Evolutionary conservation across 2,888 invertebrate genomes (phyloP).

Genomic region (Drosophila maculinotata): DNA sequence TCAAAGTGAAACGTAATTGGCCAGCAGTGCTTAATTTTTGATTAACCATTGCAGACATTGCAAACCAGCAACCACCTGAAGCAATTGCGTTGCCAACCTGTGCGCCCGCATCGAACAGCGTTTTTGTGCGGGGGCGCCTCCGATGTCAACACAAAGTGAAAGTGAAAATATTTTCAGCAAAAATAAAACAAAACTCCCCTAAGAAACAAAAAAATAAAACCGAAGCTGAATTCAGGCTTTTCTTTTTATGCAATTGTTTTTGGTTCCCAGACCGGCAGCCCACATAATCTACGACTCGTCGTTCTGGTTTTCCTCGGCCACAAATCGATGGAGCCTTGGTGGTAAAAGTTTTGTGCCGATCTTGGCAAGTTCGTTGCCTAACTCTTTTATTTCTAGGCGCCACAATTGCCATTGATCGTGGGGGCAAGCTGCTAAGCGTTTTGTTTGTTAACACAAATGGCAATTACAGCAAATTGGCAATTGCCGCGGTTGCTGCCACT

Average conservation of each 20-base stretch:
- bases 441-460: conserved; percentile 77
- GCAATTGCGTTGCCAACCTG: conserved; percentile 32
- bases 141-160: conserved; percentile 75
- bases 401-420: conserved; percentile 57
- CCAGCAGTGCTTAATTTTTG: conserved; percentile 74
- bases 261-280: conserved; percentile 59
- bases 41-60: conserved; percentile 55
- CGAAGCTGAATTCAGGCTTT: conserved; percentile 33
- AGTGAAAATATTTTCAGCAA: conserved; percentile 64
- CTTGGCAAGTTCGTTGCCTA: conserved; percentile 57
- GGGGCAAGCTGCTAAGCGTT: conserved; percentile 57
- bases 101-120: conserved; percentile 26
- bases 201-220: background rate
- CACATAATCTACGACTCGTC: conserved; percentile 52
- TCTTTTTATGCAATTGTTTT: conserved; percentile 73
- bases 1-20: conserved; percentile 81
- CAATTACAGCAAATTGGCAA: conserved; percentile 72
- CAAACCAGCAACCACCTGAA: conserved; percentile 37
- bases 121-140: conserved; percentile 60
- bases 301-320: conserved; percentile 34
- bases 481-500: conserved; percentile 32
- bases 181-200: too few species aligned
- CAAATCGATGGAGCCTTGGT: conserved; percentile 44
- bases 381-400: conserved; percentile 48
- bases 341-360: conserved; percentile 65